phyloP scores from a whole-genome alignment of 1,140 invertebrate genomes.

The Trinorchestia longiramus region DNA sequence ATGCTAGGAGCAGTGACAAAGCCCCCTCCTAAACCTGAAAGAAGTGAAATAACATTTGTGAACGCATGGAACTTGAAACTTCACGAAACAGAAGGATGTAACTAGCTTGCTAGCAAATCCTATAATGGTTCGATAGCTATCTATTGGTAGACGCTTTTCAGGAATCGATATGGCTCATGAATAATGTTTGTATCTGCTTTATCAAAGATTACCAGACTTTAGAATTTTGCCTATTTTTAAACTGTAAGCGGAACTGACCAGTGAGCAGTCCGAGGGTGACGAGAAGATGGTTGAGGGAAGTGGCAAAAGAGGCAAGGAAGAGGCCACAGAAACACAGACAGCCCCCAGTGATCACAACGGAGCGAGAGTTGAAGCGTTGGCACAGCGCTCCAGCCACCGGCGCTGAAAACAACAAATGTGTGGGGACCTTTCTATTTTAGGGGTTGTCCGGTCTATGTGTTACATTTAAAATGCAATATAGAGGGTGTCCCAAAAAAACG shows the following conservation, averaged over 20 bases:
- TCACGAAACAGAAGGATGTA: not conserved
- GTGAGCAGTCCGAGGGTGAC: conserved; percentile 83
- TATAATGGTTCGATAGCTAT: not conserved
- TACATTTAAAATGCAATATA: too few relatives aligned
- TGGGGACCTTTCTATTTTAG: not conserved
- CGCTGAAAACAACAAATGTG: conserved; percentile 72
- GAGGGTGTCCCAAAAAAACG: too few relatives aligned
- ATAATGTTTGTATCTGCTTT: too few relatives aligned
- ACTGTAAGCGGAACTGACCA: conserved; percentile 65
- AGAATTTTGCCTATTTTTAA: too few relatives aligned
- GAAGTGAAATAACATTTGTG: not conserved
- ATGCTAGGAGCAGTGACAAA: conserved; percentile 87
- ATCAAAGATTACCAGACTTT: too few relatives aligned
- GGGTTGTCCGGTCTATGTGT: too few relatives aligned
- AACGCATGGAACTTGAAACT: not conserved
- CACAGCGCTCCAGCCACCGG: conserved; percentile 82
- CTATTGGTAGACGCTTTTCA: not conserved
- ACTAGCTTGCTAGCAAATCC: not conserved
- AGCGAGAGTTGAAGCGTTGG: conserved; percentile 80
- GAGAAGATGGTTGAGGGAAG: conserved; percentile 78
- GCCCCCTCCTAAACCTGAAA: conserved; percentile 80
- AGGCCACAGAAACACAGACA: conserved; percentile 80
- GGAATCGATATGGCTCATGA: too few relatives aligned
- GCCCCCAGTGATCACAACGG: conserved; percentile 81
- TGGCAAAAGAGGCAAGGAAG: conserved; percentile 79